Conservation (phyloP, 2,888 invertebrate species). For the Campoplex nolae region DNA sequence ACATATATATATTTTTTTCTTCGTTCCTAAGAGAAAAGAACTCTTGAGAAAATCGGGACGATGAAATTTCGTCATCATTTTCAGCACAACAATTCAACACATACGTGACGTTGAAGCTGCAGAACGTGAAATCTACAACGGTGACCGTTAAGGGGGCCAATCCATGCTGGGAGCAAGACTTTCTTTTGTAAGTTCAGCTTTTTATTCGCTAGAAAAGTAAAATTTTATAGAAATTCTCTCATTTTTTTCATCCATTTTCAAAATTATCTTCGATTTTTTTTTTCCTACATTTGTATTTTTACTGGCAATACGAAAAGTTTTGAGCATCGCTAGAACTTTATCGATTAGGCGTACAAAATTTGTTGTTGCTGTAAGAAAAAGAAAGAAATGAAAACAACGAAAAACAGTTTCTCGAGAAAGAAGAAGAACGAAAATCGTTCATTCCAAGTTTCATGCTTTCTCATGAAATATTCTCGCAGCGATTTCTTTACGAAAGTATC, state of each 20-base stretch:
- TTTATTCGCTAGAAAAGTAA: constrained; percentile 12
- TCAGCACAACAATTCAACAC: constrained; percentile 96
- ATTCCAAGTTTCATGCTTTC: not conserved
- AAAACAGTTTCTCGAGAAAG: not conserved
- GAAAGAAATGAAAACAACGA: not conserved
- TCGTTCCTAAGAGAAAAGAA: constrained; percentile 3
- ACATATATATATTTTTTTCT: constrained; percentile 4
- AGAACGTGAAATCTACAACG: constrained; percentile 99
- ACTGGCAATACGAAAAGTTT: not conserved
- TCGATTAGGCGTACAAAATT: not conserved
- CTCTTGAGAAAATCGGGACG: constrained; percentile 24
- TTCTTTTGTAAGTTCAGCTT: constrained; percentile 95
- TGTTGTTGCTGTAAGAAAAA: not conserved
- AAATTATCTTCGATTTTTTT: not conserved
- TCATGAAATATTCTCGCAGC: not conserved
- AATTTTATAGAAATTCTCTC: not conserved
- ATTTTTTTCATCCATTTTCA: not conserved
- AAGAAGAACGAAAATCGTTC: not conserved
- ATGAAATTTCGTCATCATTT: constrained; percentile 77
- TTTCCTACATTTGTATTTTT: not conserved
- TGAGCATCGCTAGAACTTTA: not conserved
- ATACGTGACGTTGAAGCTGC: constrained; percentile 98
- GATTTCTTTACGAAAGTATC: not conserved
- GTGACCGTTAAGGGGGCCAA: constrained; percentile 97
- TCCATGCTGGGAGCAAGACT: constrained; percentile 99